Evolutionary conservation across 2,888 invertebrate species (phyloP), one percentile per base, ranked within the genome.

Genomic region (Nezara viridula): DNA sequence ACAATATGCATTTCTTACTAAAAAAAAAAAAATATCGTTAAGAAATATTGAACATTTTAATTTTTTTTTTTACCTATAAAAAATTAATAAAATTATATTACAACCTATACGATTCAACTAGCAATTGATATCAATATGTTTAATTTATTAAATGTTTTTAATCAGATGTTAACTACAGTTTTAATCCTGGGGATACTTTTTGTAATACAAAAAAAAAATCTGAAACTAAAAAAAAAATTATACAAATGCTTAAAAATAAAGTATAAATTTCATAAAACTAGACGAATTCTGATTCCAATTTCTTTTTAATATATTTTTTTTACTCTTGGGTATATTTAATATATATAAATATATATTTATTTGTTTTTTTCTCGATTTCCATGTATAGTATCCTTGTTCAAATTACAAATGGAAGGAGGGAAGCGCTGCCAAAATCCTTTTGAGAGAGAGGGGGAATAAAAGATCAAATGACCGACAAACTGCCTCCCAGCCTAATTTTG

Each of bases 401-500:
- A n/a, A 81, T 24, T 24, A 81, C 44, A 44, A 44, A 44, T 21
- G n/a, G 37, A 24, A 10, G 24, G n/a, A 21, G 21, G 32, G 37
- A 32, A 19, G 21, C 81, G n/a, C 40, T 14, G 44, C 81, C 81
- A 40, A 81, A 81, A n/a, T 14, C 40, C 44, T 81, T 81, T 81
- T 81, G 9, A 24, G 44, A 19, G 40, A 44, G 44, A 12, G 81
- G 44, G 81, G 44, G 24, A n/a, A 81, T 81, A 44, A 44, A 44
- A 44, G 81, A 81, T 81, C 81, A 81, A 81, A 81, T 81, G 40
- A 81, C 81, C 40, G 44, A 44, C 40, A 44, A 81, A 44, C 66
- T 66, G 32, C 66, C 66, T 14, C n/a, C 44, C 4, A 44, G 81
- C 81, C 81, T 81, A 81, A 44, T 81, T 81, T 81, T 81, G 44